Conservation (phyloP, 2,113 vertebrate genomes). For the Burhinus oedicnemus region DNA sequence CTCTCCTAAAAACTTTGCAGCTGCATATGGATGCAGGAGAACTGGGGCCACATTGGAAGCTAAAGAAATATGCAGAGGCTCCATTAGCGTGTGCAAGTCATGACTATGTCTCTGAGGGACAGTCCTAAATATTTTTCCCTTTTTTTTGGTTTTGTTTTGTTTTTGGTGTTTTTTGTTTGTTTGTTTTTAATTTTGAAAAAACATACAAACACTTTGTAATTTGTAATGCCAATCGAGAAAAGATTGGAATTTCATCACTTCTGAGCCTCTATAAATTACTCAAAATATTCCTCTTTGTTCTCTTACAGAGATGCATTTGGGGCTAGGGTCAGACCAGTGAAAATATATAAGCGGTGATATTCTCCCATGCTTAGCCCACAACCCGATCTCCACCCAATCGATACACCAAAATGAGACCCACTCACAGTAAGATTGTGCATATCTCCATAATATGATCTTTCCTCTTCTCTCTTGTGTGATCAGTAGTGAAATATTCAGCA, state of each 20-base stretch:
- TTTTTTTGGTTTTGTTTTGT: background rate
- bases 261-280: constrained; percentile 25
- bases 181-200: background rate
- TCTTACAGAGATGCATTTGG: constrained; percentile 55
- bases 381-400: constrained; percentile 58
- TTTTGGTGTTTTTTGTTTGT: background rate
- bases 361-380: constrained; percentile 62
- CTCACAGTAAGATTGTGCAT: constrained; percentile 74
- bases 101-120: constrained; percentile 45
- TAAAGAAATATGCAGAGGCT: constrained; percentile 39
- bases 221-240: background rate
- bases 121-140: background rate
- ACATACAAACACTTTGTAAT: background rate
- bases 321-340: constrained; percentile 62
- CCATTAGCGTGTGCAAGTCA: background rate
- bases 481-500: constrained; percentile 73
- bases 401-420: constrained; percentile 73
- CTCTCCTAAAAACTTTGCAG: constrained; percentile 5
- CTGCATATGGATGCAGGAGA: constrained; percentile 29
- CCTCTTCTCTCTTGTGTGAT: constrained; percentile 73
- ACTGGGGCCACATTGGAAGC: background rate
- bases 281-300: constrained; percentile 8
- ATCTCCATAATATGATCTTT: constrained; percentile 73
- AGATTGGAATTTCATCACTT: background rate
- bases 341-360: constrained; percentile 40